Base-by-base conservation (phyloP, 2,888 invertebrate genomes). In the Timandra comae region DNA sequence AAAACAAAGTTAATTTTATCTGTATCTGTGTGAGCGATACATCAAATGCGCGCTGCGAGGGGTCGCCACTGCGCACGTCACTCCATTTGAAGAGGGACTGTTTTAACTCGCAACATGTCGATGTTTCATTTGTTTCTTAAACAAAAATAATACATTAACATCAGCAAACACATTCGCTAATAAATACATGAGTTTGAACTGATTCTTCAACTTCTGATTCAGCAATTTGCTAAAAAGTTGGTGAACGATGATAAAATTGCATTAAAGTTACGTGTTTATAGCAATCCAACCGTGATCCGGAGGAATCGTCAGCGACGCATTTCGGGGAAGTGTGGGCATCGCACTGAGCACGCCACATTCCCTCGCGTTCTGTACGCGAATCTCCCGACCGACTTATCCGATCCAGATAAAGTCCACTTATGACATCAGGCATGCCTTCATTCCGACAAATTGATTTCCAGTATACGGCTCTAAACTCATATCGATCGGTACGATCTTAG, bases 381-480 rank as follows among this genome's bases (percentile, higher is more conserved):
- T 66, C 71, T 16, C 16, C 6, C 58, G 63, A 71, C 74, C 70
- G 77, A 78, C 77, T 70, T 67, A 60, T 58, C 61, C 63, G 80
- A 79, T 79, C 64, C 52, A 78, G 82, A 84, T 82, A 80, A 75
- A 65, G 55, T 54, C 63, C 66, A 64, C 68, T 78, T 81, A 79
- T 81, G 79, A 80, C 76, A 75, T 70, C 69, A 70, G 66, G 68
- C 74, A 68, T 76, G 78, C 73, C 72, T 75, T 76, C 69, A 74
- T 72, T 74, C 72, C 66, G 72, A 76, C 77, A 81, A 81, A 79
- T 81, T 81, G 79, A 81, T 81, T 82, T 74, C 54, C 56, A 75
- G 70, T 63, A 66, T 58, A 61, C 6, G 16, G 16, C 16, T 16
- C 16, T 6, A 43, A 54, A 47, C 39, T n/a, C 43, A 34, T 64